These are phyloP conservation scores for Halocaridina rubra DNA, from an alignment of 2,888 invertebrate species.

Conservation along the genomic window DNA sequence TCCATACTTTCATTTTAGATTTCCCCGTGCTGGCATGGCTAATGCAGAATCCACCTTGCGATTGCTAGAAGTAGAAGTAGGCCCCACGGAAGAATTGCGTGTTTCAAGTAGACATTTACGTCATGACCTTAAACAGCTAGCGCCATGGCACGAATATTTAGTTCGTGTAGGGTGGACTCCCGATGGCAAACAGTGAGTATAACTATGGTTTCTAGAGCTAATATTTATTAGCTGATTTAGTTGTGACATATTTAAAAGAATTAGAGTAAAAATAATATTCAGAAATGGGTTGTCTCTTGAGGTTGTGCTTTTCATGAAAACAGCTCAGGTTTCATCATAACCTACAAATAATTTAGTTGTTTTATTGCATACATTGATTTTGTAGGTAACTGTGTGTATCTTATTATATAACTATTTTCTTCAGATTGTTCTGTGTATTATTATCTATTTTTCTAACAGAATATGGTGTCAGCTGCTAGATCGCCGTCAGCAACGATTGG, in stretches of 20 bases:
- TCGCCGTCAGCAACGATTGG: slow-evolving; percentile 85
- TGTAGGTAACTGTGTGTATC: too few relatives aligned
- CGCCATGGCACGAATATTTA: slow-evolving; percentile 95
- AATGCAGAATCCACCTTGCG: slow-evolving; percentile 92
- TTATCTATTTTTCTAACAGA: slow-evolving; percentile 72
- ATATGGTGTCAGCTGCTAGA: slow-evolving; percentile 94
- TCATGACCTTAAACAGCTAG: slow-evolving; percentile 81
- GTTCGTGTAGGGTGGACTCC: slow-evolving; percentile 96
- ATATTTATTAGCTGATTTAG: too few relatives aligned
- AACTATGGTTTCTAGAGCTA: too few relatives aligned
- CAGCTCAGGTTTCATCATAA: too few relatives aligned
- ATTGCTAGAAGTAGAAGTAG: slow-evolving; percentile 75
- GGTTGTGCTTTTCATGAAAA: too few relatives aligned
- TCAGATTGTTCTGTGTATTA: too few relatives aligned
- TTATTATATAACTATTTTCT: too few relatives aligned
- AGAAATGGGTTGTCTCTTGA: too few relatives aligned
- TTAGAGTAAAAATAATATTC: too few relatives aligned
- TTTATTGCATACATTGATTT: too few relatives aligned
- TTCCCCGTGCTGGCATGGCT: slow-evolving; percentile 87
- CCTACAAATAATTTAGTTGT: too few relatives aligned
- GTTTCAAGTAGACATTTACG: slow-evolving; percentile 72
- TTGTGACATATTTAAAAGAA: too few relatives aligned
- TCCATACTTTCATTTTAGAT: slow-evolving; percentile 71
- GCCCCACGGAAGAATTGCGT: slow-evolving; percentile 78
- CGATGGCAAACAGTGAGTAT: slow-evolving; percentile 85